phyloP scores from a whole-genome alignment of 2,113 vertebrate genomes.

The Calyptomena viridis region DNA sequence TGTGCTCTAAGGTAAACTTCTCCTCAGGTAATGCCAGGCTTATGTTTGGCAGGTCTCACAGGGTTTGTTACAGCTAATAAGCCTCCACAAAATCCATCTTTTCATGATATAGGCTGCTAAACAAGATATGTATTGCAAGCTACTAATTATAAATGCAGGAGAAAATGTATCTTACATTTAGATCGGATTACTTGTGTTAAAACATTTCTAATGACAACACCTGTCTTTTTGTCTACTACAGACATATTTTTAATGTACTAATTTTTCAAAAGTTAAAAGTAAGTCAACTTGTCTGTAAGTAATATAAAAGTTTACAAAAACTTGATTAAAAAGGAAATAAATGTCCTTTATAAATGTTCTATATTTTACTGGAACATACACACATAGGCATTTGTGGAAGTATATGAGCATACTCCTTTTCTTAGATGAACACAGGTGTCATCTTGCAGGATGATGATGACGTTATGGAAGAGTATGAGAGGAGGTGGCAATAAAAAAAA shows the following conservation, averaged over 20 bases:
- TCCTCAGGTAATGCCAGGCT: background rate
- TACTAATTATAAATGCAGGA: background rate
- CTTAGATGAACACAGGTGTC: background rate
- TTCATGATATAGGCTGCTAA: background rate
- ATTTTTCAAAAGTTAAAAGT: background rate
- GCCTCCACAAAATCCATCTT: background rate
- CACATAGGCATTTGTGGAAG: background rate
- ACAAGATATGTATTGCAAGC: background rate
- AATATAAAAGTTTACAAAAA: background rate
- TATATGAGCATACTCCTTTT: background rate
- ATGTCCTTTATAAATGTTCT: background rate
- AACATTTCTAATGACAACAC: background rate
- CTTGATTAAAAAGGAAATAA: background rate
- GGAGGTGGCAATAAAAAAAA: background rate
- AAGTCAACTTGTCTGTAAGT: background rate
- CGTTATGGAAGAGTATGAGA: background rate
- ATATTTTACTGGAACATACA: background rate
- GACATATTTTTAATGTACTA: background rate
- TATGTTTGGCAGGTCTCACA: accelerated
- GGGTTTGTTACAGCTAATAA: background rate
- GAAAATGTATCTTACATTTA: background rate
- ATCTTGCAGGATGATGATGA: accelerated
- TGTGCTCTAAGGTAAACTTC: background rate
- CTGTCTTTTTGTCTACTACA: background rate
- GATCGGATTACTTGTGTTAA: background rate